Conservation (phyloP, 2,113 vertebrate species). For the Crypturellus undulatus region DNA sequence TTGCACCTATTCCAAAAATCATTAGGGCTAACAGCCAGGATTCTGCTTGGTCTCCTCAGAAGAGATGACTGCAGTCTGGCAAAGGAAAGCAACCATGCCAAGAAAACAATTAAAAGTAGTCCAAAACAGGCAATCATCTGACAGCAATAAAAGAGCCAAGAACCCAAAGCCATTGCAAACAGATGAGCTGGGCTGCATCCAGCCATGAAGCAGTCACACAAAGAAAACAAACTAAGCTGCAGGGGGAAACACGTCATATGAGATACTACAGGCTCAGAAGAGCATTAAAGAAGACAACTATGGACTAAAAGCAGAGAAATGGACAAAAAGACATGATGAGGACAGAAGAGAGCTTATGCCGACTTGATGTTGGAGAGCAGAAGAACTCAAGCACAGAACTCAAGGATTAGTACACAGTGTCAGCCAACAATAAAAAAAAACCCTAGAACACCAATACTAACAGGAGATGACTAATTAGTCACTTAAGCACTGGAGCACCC, state of each 20-base stretch:
- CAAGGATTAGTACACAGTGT: not conserved
- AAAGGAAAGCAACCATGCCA: not conserved
- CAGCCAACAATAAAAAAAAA: not conserved
- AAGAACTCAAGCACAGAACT: not conserved
- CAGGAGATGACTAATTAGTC: not conserved
- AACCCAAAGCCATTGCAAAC: not conserved
- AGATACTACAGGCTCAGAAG: fast-evolving
- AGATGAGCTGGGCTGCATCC: not conserved
- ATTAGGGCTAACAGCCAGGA: not conserved
- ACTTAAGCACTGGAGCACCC: not conserved
- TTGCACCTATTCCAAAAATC: not conserved
- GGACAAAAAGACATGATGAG: not conserved
- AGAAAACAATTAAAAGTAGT: not conserved
- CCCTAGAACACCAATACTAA: not conserved
- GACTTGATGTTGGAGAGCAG: not conserved
- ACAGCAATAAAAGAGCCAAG: not conserved
- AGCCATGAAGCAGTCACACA: not conserved
- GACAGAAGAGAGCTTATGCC: not conserved
- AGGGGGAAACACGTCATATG: not conserved
- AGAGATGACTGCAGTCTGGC: not conserved
- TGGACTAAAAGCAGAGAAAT: not conserved
- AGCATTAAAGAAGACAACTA: not conserved
- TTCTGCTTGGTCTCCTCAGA: not conserved
- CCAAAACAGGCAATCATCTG: not conserved
- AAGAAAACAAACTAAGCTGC: not conserved